Percentiles rank a stretch among this genome's conserved stretches.
phyloP scores from a whole-genome alignment of 2,888 invertebrate genomes.

The Strigamia maritima region DNA sequence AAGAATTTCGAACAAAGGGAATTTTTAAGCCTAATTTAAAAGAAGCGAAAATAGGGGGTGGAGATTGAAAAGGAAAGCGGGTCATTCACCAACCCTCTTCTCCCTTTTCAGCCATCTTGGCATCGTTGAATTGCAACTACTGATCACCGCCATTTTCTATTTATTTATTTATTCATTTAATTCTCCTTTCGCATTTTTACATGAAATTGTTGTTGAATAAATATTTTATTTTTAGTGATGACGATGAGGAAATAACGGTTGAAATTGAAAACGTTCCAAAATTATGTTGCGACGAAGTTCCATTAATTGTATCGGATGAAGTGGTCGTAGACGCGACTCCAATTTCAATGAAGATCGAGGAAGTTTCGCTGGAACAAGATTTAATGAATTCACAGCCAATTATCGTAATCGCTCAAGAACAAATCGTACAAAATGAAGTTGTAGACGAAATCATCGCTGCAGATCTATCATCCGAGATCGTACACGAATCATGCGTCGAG shows the following conservation, averaged over 20 bases:
- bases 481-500: background rate
- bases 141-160: background rate
- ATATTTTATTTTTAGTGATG: background rate
- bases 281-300: background rate
- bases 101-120: constrained; percentile 9
- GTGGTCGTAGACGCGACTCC: background rate
- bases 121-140: background rate
- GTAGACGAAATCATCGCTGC: background rate
- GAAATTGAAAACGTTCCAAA: constrained; percentile 16
- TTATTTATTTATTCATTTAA: background rate
- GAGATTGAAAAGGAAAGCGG: background rate
- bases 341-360: background rate
- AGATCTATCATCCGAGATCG: background rate
- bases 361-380: background rate
- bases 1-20: background rate
- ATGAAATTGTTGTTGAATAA: too few species aligned
- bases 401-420: background rate
- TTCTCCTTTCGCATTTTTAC: background rate
- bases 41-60: background rate
- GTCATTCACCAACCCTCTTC: background rate
- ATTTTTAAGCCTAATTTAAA: background rate
- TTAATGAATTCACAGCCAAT: background rate
- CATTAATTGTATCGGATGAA: constrained; percentile 8
- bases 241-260: background rate
- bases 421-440: background rate